Conservation (phyloP, 2,797 vertebrate species). For the Holocentrus rufus region DNA sequence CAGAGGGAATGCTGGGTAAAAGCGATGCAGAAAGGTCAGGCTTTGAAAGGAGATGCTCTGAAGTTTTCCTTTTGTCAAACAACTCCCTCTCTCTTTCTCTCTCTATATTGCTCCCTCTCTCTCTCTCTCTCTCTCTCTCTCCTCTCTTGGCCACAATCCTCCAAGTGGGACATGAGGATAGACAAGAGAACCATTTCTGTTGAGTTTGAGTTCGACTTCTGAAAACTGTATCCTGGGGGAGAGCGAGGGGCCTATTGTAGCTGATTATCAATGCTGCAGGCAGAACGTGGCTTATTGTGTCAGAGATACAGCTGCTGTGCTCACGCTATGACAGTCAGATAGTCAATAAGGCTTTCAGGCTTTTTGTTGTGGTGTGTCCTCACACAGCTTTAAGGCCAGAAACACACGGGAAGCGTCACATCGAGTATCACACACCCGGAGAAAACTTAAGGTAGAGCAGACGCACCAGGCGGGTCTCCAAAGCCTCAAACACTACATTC, state of each 20-base stretch:
- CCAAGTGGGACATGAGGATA: not conserved
- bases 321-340: not conserved
- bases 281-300: constrained; percentile 4
- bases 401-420: too few species aligned
- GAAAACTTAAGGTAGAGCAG: too few species aligned
- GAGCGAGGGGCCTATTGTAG: not conserved
- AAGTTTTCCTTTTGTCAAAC: constrained; percentile 12
- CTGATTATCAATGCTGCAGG: constrained; percentile 8
- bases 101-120: not conserved
- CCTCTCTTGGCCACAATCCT: not conserved
- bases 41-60: not conserved
- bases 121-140: too few species aligned
- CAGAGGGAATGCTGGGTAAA: constrained; percentile 25
- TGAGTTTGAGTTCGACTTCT: not conserved
- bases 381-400: not conserved
- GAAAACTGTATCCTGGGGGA: not conserved
- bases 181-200: constrained; percentile 1
- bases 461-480: too few species aligned
- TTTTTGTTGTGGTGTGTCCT: not conserved
- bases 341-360: not conserved
- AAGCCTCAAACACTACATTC: too few species aligned
- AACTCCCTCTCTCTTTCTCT: constrained; percentile 1
- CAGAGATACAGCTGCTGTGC: constrained; percentile 15
- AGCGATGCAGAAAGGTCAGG: constrained; percentile 7
- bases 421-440: too few species aligned